A percentile compares a stretch with the other conserved stretches of the same genome.
These are phyloP conservation scores for Scaptomyza cyrtandrae DNA, from an alignment of 2,888 invertebrate genomes.

Conservation along the genomic window DNA sequence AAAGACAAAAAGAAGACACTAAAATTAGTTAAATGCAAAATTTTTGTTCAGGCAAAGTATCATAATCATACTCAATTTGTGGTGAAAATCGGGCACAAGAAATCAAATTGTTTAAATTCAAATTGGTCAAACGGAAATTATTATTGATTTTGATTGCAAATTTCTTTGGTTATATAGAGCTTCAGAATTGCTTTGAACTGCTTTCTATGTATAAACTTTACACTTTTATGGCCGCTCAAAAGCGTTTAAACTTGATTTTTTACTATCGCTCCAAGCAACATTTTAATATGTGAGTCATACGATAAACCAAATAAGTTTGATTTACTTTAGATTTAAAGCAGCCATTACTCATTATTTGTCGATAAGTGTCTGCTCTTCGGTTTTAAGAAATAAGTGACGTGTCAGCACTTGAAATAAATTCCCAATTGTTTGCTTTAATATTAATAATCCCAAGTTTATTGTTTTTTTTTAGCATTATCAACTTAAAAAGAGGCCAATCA, in stretches of 20 bases:
- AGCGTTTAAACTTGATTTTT: background rate
- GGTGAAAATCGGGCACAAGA: slow-evolving; percentile 41
- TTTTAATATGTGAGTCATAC: slow-evolving; percentile 31
- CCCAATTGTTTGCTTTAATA: background rate
- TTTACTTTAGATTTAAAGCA: slow-evolving; percentile 6
- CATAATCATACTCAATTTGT: slow-evolving; percentile 45
- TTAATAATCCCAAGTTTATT: slow-evolving; percentile 5
- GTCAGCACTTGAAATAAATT: slow-evolving; percentile 4
- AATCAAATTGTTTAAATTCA: slow-evolving; percentile 16
- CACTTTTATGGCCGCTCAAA: background rate
- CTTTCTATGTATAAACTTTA: slow-evolving; percentile 51
- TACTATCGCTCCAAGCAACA: slow-evolving; percentile 7
- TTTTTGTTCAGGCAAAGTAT: slow-evolving; percentile 31
- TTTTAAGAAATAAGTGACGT: slow-evolving; percentile 5
- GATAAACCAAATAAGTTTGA: background rate
- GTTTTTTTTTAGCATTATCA: slow-evolving; percentile 9
- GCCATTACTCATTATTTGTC: slow-evolving; percentile 31
- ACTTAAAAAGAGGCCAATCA: slow-evolving; percentile 21
- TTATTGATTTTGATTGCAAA: slow-evolving; percentile 18
- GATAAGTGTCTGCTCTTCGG: background rate
- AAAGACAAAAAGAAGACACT: slow-evolving; percentile 12
- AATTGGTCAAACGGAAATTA: slow-evolving; percentile 18
- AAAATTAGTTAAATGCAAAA: slow-evolving; percentile 52
- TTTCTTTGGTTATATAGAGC: slow-evolving; percentile 22
- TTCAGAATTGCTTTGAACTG: slow-evolving; percentile 33